Evolutionary conservation across 2,113 vertebrate species (phyloP).

Genomic region (Trichechus manatus): DNA sequence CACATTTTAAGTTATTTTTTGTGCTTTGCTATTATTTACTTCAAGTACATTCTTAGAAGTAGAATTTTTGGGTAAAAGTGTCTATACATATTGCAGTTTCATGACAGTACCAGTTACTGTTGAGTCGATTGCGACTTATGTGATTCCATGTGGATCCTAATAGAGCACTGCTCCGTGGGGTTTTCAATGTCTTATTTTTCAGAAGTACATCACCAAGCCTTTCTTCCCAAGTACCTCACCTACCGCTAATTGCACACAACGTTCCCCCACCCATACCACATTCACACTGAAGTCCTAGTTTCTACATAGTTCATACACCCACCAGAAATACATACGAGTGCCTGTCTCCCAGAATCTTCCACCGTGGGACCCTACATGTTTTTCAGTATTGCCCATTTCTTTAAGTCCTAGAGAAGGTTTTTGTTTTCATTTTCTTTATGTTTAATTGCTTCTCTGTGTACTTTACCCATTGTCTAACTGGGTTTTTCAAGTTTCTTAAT

Average conservation of each 20-base stretch:
- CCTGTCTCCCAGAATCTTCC: background rate
- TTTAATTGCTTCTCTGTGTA: background rate
- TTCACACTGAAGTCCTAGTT: background rate
- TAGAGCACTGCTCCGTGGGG: background rate
- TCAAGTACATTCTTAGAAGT: constrained; percentile 19
- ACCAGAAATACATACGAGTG: background rate
- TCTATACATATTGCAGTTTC: background rate
- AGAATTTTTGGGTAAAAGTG: background rate
- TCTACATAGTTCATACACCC: background rate
- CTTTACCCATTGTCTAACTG: background rate
- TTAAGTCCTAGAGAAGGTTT: background rate
- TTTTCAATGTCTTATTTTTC: background rate
- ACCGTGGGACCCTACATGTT: background rate
- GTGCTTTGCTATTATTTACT: constrained; percentile 47
- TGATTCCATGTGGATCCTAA: background rate
- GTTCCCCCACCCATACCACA: background rate
- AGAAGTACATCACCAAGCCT: background rate
- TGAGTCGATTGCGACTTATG: background rate
- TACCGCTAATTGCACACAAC: background rate
- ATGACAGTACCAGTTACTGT: background rate
- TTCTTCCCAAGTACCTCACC: background rate
- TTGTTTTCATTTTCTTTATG: background rate
- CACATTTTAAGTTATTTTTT: background rate
- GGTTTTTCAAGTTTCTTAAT: background rate
- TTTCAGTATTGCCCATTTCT: background rate